Conservation (phyloP, 2,113 vertebrate species). For the Ovis canadensis region DNA sequence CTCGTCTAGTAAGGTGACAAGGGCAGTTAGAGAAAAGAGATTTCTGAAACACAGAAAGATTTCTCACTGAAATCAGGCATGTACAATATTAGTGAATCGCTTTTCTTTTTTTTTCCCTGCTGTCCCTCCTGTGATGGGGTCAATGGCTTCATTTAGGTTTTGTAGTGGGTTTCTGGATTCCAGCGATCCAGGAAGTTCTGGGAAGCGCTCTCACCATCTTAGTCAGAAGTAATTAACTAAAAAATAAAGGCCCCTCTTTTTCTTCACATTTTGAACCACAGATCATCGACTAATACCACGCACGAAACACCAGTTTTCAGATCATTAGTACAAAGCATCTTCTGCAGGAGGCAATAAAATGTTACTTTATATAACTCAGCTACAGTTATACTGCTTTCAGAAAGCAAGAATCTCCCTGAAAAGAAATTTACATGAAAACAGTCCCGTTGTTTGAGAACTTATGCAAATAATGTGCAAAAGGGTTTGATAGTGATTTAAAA, state of each 20-base stretch:
- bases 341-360: constrained; percentile 45
- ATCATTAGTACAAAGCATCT: constrained; percentile 41
- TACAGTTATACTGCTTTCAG: constrained; percentile 30
- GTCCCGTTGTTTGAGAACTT: constrained; percentile 65
- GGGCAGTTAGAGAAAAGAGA: constrained; percentile 7
- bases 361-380: constrained; percentile 26
- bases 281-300: constrained; percentile 35
- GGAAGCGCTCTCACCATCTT: neutral
- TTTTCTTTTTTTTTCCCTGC: neutral
- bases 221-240: constrained; percentile 39
- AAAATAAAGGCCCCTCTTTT: constrained; percentile 34
- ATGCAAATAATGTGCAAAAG: constrained; percentile 52
- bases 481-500: constrained; percentile 56
- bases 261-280: constrained; percentile 38
- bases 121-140: neutral
- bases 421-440: constrained; percentile 65
- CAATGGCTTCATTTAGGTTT: neutral
- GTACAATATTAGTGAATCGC: neutral
- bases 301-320: constrained; percentile 50
- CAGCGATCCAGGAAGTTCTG: neutral
- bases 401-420: constrained; percentile 54
- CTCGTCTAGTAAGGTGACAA: neutral
- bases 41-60: constrained; percentile 4
- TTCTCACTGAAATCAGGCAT: neutral
- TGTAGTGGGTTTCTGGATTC: neutral